A percentile compares a stretch with the other conserved stretches of the same genome.
Conservation (phyloP, 1,140 invertebrate genomes). For the Anastrepha ludens region DNA sequence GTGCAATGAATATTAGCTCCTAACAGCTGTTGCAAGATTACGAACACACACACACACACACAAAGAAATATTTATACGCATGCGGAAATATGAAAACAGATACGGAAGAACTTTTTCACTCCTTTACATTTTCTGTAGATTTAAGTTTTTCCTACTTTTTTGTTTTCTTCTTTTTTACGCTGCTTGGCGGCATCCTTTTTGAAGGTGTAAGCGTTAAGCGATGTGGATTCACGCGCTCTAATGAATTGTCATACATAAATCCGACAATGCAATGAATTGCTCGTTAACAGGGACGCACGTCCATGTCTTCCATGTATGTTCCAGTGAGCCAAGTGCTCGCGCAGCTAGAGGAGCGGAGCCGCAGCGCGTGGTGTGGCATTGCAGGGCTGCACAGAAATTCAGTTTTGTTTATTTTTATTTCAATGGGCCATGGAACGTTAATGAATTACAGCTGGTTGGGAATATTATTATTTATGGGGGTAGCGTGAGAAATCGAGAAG, state of each 20-base stretch:
- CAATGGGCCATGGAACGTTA: constrained; percentile 4
- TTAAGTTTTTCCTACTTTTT: background rate
- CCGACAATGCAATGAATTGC: constrained; percentile 45
- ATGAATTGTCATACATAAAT: constrained; percentile 48
- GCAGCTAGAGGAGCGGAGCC: background rate
- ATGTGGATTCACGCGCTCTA: constrained; percentile 16
- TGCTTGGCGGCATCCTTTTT: constrained; percentile 25
- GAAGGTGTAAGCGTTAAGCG: constrained; percentile 38
- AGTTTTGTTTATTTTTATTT: constrained; percentile 49
- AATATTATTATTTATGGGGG: constrained; percentile 18
- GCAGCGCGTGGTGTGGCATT: background rate
- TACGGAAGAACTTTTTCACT: constrained; percentile 30
- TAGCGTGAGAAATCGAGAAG: constrained; percentile 40
- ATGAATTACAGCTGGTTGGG: constrained; percentile 34
- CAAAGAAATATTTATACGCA: background rate
- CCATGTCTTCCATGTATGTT: background rate
- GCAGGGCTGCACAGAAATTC: background rate
- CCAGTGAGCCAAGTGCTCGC: background rate
- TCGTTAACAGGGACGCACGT: background rate
- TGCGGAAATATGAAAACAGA: constrained; percentile 22
- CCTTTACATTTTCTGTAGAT: background rate
- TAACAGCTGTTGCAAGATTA: constrained; percentile 37
- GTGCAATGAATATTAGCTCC: constrained; percentile 50
- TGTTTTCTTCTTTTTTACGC: background rate
- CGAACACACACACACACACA: background rate